Conservation (phyloP, 2,888 invertebrate genomes). For the Nomada ferruginata region DNA sequence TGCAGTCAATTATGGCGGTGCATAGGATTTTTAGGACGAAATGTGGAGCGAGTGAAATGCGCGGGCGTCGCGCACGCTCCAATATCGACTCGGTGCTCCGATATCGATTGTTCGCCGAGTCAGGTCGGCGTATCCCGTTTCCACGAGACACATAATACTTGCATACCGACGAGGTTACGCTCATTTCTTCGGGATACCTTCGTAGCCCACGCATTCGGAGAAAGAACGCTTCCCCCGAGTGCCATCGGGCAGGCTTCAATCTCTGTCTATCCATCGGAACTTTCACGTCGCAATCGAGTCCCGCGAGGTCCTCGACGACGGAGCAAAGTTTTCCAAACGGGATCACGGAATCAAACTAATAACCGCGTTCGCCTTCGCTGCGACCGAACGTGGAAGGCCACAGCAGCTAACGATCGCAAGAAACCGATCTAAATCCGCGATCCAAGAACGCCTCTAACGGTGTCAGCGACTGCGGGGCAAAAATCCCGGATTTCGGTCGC, state of each 20-base stretch:
- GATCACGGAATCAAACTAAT: conserved; percentile 37
- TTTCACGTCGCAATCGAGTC: too few relatives aligned
- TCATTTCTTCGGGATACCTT: conserved; percentile 62
- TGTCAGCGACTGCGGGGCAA: conserved; percentile 51
- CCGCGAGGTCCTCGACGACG: not conserved
- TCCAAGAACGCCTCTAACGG: conserved; percentile 50
- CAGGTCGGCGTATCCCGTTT: conserved; percentile 81
- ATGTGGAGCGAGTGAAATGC: conserved; percentile 7
- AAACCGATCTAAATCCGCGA: conserved; percentile 44
- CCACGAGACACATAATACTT: conserved; percentile 81
- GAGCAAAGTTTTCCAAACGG: conserved; percentile 18
- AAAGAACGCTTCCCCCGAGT: conserved; percentile 15
- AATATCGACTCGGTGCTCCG: conserved; percentile 67
- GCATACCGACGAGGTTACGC: conserved; percentile 78
- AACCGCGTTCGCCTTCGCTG: conserved; percentile 39
- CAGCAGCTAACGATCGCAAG: conserved; percentile 41
- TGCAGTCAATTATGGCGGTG: conserved; percentile 37
- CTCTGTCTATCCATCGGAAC: too few relatives aligned
- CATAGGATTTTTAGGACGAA: conserved; percentile 44
- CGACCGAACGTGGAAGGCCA: conserved; percentile 14
- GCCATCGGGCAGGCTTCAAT: not conserved
- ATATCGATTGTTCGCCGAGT: conserved; percentile 81
- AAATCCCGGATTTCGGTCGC: conserved; percentile 44
- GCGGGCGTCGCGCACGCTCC: conserved; percentile 54
- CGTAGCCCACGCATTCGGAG: conserved; percentile 40